Conservation (phyloP, 1,140 invertebrate species). For the Zaprionus ornatus region DNA sequence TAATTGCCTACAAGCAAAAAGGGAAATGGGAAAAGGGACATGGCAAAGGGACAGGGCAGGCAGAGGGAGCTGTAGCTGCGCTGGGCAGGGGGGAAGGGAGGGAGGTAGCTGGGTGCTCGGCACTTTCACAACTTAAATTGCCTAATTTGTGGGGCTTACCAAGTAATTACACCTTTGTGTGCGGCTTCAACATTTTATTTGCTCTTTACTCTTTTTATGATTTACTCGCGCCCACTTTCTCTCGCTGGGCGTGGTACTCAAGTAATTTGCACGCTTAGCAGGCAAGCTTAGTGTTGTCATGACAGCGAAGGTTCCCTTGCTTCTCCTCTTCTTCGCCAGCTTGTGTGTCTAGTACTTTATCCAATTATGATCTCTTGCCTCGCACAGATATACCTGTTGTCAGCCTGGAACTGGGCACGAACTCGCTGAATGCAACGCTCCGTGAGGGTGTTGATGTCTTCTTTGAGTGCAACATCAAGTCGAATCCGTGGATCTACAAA, state of each 20-base stretch:
- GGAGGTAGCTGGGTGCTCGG: background rate
- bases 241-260: conserved; percentile 9
- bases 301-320: too few species aligned
- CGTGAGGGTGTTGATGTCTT: conserved; percentile 95
- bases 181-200: conserved; percentile 39
- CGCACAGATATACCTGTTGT: conserved; percentile 91
- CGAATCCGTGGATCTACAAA: conserved; percentile 94
- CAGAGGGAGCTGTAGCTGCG: too few species aligned
- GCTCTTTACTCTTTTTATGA: conserved; percentile 46
- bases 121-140: conserved; percentile 71
- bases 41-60: background rate
- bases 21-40: background rate
- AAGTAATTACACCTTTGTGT: conserved; percentile 72
- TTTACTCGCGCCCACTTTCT: conserved; percentile 17
- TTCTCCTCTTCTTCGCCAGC: background rate
- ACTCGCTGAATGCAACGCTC: conserved; percentile 90
- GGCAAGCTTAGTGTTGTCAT: conserved; percentile 19
- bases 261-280: conserved; percentile 33
- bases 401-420: conserved; percentile 90
- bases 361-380: conserved; percentile 1
- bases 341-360: background rate
- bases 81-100: too few species aligned
- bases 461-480: conserved; percentile 94
- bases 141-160: conserved; percentile 80
- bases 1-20: conserved; percentile 34